Evolutionary conservation across 53 echinoderm and acorn worm genomes (phyloP).

Genomic region (Echinometra lucunter): DNA sequence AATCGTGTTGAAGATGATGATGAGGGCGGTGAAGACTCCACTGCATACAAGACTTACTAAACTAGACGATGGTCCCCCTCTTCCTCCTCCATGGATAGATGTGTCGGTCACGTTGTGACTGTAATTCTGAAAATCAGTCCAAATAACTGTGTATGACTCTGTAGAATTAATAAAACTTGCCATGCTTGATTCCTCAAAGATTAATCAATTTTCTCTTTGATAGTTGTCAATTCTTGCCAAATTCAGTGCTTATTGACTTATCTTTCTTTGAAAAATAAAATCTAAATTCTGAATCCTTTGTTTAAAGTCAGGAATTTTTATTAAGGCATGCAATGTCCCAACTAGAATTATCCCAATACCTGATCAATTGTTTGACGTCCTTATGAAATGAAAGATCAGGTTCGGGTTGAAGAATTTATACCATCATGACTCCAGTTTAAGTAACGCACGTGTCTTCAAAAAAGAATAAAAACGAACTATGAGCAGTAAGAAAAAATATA

Average conservation of each 20-base stretch:
- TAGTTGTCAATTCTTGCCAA: background rate
- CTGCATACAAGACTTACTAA: background rate
- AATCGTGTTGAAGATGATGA: conserved; percentile 1
- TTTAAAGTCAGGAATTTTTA: background rate
- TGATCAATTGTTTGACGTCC: background rate
- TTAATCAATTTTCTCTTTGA: background rate
- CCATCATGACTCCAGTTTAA: background rate
- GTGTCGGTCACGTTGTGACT: background rate
- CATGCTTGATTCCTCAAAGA: background rate
- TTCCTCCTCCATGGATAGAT: background rate
- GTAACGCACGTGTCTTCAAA: background rate
- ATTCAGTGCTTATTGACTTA: background rate
- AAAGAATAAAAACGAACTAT: background rate
- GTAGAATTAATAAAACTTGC: background rate
- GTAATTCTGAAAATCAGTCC: background rate
- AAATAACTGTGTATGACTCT: background rate
- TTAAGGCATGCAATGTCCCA: background rate
- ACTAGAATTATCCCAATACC: background rate
- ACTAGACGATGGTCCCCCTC: background rate
- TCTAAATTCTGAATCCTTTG: no score
- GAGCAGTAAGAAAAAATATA: background rate
- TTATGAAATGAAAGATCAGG: background rate
- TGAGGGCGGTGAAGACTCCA: background rate
- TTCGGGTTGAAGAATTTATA: background rate
- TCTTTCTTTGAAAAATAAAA: background rate